Percentiles rank a stretch among this genome's conserved stretches.
Conservation (phyloP, 2,888 invertebrate genomes). For the Rhodophaea formosa region DNA sequence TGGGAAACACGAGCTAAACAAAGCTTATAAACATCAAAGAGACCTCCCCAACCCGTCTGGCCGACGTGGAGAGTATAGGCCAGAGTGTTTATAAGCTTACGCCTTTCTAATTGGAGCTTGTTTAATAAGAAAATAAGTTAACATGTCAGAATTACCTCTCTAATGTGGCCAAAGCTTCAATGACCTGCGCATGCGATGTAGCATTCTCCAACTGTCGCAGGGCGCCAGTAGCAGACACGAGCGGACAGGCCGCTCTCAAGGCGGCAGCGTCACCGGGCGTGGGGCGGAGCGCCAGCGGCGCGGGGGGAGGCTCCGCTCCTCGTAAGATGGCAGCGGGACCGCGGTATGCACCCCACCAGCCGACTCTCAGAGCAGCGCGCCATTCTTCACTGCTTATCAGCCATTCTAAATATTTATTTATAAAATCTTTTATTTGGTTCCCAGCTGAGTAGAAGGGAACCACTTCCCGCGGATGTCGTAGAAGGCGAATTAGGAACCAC, state of each 20-base stretch:
- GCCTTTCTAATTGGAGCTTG: background rate
- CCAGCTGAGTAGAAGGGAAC: too few species aligned
- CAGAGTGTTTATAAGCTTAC: too few species aligned
- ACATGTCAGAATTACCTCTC: slow-evolving; percentile 70
- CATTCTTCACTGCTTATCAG: slow-evolving; percentile 57
- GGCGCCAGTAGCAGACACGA: slow-evolving; percentile 74
- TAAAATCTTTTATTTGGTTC: too few species aligned
- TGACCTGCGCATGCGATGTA: slow-evolving; percentile 81
- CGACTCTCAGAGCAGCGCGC: slow-evolving; percentile 56
- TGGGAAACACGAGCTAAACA: too few species aligned
- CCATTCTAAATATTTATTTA: slow-evolving; percentile 53
- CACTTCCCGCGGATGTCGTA: too few species aligned
- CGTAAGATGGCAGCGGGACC: slow-evolving; percentile 39
- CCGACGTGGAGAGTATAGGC: too few species aligned
- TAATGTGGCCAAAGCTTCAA: slow-evolving; percentile 76
- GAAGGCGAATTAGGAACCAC: too few species aligned
- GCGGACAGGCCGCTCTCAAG: slow-evolving; percentile 76
- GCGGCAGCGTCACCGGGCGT: slow-evolving; percentile 63
- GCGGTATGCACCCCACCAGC: slow-evolving; percentile 61
- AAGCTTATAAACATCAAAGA: too few species aligned
- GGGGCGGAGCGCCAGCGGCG: slow-evolving; percentile 50
- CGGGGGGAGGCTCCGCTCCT: slow-evolving; percentile 42
- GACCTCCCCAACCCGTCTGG: too few species aligned
- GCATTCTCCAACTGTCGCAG: slow-evolving; percentile 83
- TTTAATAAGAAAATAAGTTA: slow-evolving; percentile 5